Base-by-base conservation (phyloP, 2,797 vertebrate species). In the Oophaga sylvatica region DNA sequence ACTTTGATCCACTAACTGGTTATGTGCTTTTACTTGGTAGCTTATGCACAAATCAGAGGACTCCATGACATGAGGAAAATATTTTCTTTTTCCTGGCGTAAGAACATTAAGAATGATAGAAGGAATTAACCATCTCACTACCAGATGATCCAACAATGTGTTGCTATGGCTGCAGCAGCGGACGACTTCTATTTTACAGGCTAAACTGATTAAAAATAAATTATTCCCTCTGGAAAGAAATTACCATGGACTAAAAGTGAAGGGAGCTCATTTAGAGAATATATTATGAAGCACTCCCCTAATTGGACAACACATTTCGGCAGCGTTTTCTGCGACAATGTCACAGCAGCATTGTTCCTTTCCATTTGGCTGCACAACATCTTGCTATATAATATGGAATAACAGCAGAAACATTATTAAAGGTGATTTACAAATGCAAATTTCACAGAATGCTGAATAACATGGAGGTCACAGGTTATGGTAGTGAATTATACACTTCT, bases 171-270 rank as follows among this genome's bases (percentile, higher is more conserved):
- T 87, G 57, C 80, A 17, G 57, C n/a, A 63, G 41, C 16, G 31
- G 31, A 87, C 71, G 73, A 35, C 80, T 87, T 68, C 53, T 60
- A 45, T 35, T 35, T 83, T 87, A n/a, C 9, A 83, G 60, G 71
- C 48, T 68, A 63, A 82, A 83, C 70, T 83, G 71, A 87, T 87
- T 87, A 48, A 87, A 83, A 77, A 77, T 77, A 83, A 77, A 87
- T 87, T 35, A 83, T 48, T 83, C 80, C 81, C 80, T 70, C 60
- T 68, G 62, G 80, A 81, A 57, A 87, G 73, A 81, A 65, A 77
- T 65, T 77, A 83, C 60, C 71, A 67, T 68, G 80, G 71, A 57
- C 73, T 45, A 45, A 48, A 83, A 82, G 41, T 68, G 60, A 78
- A 31, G 76, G 71, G 60, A 68, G 80, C 86, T 78, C 20, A 13